phyloP scores from a whole-genome alignment of 2,888 invertebrate genomes.

The Bursaphelenchus okinawaensis region DNA sequence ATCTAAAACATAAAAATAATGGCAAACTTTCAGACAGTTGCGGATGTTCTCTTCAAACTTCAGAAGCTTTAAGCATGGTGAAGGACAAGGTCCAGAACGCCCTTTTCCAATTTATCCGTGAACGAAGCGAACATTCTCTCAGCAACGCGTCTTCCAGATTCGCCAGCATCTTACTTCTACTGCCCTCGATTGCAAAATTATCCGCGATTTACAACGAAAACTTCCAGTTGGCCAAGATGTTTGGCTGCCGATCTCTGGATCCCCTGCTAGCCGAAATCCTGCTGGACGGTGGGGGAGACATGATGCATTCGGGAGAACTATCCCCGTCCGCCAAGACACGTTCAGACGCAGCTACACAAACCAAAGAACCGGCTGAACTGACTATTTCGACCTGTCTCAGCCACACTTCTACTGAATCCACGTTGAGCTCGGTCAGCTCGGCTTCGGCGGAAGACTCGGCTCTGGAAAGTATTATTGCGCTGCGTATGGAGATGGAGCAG shows the following conservation, averaged over 20 bases:
- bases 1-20: not conserved
- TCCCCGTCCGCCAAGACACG: slow-evolving; percentile 17
- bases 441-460: slow-evolving; percentile 8
- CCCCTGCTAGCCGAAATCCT: slow-evolving; percentile 48
- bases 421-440: slow-evolving; percentile 6
- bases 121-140: slow-evolving; percentile 33
- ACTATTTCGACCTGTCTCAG: slow-evolving; percentile 1
- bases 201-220: slow-evolving; percentile 49
- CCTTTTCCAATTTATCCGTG: slow-evolving; percentile 45
- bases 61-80: slow-evolving; percentile 30
- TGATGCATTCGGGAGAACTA: not conserved
- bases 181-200: slow-evolving; percentile 52
- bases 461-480: slow-evolving; percentile 5
- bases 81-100: slow-evolving; percentile 49
- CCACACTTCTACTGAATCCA: slow-evolving; percentile 1
- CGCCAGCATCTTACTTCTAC: slow-evolving; percentile 47
- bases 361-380: not conserved
- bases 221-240: slow-evolving; percentile 51
- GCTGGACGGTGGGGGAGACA: slow-evolving; percentile 23
- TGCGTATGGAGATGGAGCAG: slow-evolving; percentile 6
- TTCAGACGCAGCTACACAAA: slow-evolving; percentile 15
- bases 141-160: slow-evolving; percentile 46
- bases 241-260: slow-evolving; percentile 45
- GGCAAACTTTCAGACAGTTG: slow-evolving; percentile 12
- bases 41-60: slow-evolving; percentile 2